Conservation (phyloP, 2,113 vertebrate genomes). For the Pantherophis guttatus region DNA sequence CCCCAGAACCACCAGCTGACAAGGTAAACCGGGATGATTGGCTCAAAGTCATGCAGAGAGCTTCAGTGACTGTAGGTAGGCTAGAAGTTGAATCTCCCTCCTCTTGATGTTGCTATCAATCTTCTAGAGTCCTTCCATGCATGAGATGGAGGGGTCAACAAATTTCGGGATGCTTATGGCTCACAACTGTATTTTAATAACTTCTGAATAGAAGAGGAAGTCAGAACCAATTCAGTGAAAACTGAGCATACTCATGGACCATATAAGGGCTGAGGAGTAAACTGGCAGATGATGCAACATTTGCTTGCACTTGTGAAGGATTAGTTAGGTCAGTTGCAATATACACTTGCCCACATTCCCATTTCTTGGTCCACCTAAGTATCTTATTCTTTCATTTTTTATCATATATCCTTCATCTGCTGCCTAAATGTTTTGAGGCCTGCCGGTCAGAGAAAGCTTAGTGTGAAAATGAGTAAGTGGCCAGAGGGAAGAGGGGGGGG, state of each 20-base stretch:
- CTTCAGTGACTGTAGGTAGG: neutral
- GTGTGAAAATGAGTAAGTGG: neutral
- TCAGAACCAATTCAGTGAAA: neutral
- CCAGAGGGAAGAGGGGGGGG: fast-evolving
- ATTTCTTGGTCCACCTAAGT: neutral
- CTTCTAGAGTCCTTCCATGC: neutral
- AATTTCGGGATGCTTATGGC: neutral
- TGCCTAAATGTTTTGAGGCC: neutral
- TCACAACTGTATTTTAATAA: neutral
- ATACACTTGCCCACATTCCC: neutral
- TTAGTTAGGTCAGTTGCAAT: neutral
- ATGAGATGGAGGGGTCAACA: neutral
- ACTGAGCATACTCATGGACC: neutral
- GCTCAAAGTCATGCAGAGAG: neutral
- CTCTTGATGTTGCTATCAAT: neutral
- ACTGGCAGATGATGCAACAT: neutral
- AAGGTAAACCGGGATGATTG: neutral
- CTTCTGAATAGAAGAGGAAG: neutral
- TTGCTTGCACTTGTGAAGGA: neutral
- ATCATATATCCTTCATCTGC: neutral
- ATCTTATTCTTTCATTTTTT: neutral
- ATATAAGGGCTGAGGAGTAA: no score
- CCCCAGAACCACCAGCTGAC: neutral
- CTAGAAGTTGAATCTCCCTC: neutral
- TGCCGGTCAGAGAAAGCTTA: neutral